Evolutionary conservation across 2,888 invertebrate genomes (phyloP).

Genomic region (Drosophila paramelanica): DNA sequence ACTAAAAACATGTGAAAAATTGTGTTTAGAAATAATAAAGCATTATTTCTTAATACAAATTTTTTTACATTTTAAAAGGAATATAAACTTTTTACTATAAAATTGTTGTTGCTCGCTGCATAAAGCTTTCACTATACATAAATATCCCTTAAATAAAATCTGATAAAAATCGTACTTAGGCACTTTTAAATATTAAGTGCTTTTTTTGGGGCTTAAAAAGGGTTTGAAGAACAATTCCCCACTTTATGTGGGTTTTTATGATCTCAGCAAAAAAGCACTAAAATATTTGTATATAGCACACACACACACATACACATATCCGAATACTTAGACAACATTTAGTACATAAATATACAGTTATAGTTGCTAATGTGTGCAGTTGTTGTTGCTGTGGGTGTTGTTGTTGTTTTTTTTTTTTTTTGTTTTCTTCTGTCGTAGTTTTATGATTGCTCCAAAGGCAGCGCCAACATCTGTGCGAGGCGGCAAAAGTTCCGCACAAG

Average conservation of each 20-base stretch:
- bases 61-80: too few relatives aligned
- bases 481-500: constrained; percentile 59
- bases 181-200: too few relatives aligned
- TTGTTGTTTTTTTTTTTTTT: neutral
- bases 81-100: too few relatives aligned
- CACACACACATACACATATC: neutral
- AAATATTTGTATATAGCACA: constrained; percentile 39
- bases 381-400: constrained; percentile 16
- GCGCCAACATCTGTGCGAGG: constrained; percentile 51
- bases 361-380: constrained; percentile 32
- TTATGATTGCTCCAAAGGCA: constrained; percentile 59
- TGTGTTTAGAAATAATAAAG: too few relatives aligned
- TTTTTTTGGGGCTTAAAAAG: neutral
- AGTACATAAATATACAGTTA: constrained; percentile 70
- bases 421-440: constrained; percentile 25
- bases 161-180: too few relatives aligned
- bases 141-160: too few relatives aligned
- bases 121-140: too few relatives aligned
- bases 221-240: constrained; percentile 21
- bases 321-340: constrained; percentile 5
- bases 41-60: too few relatives aligned
- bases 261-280: constrained; percentile 41
- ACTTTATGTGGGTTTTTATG: constrained; percentile 51
- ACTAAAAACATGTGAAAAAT: too few relatives aligned
- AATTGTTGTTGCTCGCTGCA: too few relatives aligned